Conservation (phyloP, 2,888 invertebrate species). For the Geotrupes spiniger region DNA sequence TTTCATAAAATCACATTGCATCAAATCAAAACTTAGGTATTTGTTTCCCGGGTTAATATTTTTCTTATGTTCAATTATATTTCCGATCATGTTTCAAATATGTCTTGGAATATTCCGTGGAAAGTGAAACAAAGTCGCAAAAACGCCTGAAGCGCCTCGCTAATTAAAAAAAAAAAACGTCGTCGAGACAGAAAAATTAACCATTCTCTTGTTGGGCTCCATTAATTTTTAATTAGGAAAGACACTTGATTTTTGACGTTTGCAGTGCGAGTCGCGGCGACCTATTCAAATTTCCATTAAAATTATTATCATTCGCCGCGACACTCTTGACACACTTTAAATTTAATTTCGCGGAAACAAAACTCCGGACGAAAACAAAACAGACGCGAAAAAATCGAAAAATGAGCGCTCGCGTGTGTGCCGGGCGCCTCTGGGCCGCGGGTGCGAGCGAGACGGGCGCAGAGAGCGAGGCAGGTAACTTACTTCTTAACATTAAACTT, state of each 20-base stretch:
- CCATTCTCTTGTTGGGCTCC: no score
- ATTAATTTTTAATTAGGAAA: conserved; percentile 5
- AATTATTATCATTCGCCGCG: not conserved
- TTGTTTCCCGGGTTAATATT: no score
- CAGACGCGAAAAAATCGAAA: not conserved
- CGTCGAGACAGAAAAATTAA: no score
- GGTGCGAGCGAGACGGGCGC: conserved; percentile 6
- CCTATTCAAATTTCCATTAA: conserved; percentile 1
- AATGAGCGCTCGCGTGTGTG: not conserved
- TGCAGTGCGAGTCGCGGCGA: not conserved
- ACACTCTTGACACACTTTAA: conserved; percentile 2
- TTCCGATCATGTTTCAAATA: no score
- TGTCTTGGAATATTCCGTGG: no score
- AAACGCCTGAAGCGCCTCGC: no score
- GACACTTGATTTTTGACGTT: conserved; percentile 6
- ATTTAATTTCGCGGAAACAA: not conserved
- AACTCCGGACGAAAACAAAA: not conserved
- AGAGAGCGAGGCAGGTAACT: conserved; percentile 12
- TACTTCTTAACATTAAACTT: conserved; percentile 43
- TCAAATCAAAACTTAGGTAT: no score
- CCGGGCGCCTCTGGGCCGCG: conserved; percentile 2
- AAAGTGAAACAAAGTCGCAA: no score
- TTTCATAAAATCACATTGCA: no score
- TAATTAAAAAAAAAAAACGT: no score
- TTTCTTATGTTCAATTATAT: no score